Evolutionary conservation across 2,888 invertebrate genomes (phyloP).

Genomic region (Trilocha varians): DNA sequence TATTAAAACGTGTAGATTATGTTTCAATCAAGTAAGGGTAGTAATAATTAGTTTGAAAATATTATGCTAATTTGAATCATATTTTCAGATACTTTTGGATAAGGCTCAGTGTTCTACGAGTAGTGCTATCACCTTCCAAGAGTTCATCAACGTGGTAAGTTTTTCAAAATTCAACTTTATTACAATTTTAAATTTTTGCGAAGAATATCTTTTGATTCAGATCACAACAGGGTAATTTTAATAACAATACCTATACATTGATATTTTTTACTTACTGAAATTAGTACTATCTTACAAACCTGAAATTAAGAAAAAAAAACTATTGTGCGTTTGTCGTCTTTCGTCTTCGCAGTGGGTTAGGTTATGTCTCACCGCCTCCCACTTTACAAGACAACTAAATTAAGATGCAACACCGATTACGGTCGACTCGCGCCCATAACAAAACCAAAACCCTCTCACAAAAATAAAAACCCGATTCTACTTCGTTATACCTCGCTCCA

Average conservation of each 20-base stretch:
- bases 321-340: conserved; percentile 32
- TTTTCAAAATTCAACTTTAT: not conserved
- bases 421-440: conserved; percentile 36
- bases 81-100: conserved; percentile 75
- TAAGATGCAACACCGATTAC: conserved; percentile 70
- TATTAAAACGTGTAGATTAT: no score
- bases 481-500: conserved; percentile 11
- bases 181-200: no score
- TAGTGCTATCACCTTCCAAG: conserved; percentile 91
- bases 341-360: conserved; percentile 44
- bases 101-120: conserved; percentile 80
- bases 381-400: conserved; percentile 70
- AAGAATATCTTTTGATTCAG: no score
- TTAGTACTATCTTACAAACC: no score
- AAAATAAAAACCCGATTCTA: conserved; percentile 20
- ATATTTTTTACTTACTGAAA: no score
- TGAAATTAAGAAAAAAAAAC: no score
- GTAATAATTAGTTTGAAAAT: conserved; percentile 2
- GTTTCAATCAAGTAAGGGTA: no score
- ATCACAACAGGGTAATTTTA: no score
- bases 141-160: conserved; percentile 95
- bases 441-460: conserved; percentile 35
- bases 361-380: conserved; percentile 48
- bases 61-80: not conserved
- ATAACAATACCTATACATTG: no score